Evolutionary conservation across 2,113 vertebrate genomes (phyloP).

Genomic region (Gopherus evgoodei): DNA sequence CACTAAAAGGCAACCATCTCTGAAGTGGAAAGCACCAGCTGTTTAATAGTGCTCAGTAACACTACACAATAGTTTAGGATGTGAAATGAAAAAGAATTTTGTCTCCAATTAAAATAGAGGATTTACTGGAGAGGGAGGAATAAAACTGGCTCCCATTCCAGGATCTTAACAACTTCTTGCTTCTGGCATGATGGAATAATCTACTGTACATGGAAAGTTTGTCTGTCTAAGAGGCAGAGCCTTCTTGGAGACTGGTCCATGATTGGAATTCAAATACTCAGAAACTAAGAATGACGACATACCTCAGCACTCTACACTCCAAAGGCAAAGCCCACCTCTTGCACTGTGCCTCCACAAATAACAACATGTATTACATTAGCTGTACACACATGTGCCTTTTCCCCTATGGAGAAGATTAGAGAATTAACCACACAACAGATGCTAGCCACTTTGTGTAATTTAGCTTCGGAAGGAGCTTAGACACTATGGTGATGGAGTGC

Average conservation of each 20-base stretch:
- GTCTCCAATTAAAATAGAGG: not conserved
- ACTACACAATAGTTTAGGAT: not conserved
- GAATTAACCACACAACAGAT: not conserved
- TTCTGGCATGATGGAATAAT: rapidly evolving
- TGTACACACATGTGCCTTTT: not conserved
- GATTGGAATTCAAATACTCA: not conserved
- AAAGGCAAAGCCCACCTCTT: not conserved
- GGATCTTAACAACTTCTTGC: not conserved
- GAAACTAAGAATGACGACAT: not conserved
- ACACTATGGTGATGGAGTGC: rapidly evolving
- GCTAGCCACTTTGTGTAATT: not conserved
- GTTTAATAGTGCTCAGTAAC: not conserved
- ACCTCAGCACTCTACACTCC: not conserved
- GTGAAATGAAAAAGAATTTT: not conserved
- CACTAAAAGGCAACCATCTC: not conserved
- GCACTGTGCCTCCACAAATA: rapidly evolving
- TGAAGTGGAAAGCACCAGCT: not conserved
- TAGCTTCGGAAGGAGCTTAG: not conserved
- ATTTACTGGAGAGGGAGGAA: not conserved
- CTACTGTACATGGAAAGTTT: not conserved
- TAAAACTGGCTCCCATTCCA: rapidly evolving
- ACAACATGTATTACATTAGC: not conserved
- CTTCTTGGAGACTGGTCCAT: not conserved
- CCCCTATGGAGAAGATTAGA: not conserved
- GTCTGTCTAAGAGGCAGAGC: not conserved